phyloP scores from a whole-genome alignment of 2,113 vertebrate species.

The Hippopotamus amphibius region DNA sequence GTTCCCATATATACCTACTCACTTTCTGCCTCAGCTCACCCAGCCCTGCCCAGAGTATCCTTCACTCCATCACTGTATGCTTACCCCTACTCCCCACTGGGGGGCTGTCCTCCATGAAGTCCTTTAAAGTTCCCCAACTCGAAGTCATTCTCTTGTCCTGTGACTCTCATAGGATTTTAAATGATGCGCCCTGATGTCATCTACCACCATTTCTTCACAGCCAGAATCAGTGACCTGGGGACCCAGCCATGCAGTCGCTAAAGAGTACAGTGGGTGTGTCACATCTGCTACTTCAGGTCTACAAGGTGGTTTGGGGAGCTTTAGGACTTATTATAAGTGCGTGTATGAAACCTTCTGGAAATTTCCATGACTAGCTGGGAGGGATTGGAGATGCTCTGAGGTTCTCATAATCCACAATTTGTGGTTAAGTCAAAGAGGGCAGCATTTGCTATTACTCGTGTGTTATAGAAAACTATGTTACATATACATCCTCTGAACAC shows the following conservation, averaged over 20 bases:
- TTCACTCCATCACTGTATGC: background rate
- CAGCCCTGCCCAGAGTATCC: rapidly evolving
- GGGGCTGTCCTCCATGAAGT: background rate
- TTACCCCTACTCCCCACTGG: background rate
- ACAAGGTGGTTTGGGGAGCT: background rate
- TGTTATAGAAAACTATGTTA: background rate
- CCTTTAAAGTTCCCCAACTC: background rate
- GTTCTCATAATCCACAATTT: background rate
- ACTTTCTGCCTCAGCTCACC: background rate
- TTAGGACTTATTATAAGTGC: background rate
- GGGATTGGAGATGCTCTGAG: background rate
- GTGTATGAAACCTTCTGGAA: background rate
- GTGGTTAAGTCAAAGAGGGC: conserved; percentile 13
- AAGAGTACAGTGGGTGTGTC: rapidly evolving
- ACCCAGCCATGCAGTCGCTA: background rate
- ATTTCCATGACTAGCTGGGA: background rate
- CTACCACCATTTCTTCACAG: background rate
- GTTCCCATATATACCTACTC: background rate
- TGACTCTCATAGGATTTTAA: background rate
- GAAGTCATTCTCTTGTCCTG: background rate
- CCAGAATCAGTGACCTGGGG: background rate
- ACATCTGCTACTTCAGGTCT: background rate
- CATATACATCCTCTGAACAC: background rate
- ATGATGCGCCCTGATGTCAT: background rate
- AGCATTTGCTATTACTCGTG: background rate